Base-by-base conservation (phyloP, 2,797 vertebrate genomes). In the Vireo griseus region DNA sequence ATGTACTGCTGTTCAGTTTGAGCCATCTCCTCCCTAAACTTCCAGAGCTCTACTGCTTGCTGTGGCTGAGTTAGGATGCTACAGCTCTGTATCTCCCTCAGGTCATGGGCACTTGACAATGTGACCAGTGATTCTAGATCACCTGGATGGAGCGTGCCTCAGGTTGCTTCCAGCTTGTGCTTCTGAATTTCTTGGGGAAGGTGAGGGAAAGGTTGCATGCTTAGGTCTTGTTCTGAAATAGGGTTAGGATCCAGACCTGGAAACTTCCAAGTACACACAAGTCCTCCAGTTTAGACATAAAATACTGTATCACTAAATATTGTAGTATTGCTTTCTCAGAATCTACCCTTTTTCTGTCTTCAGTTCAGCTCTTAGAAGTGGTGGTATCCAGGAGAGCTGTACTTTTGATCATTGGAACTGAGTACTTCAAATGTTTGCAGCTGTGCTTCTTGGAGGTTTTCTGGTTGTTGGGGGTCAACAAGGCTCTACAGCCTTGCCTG, bases 391-490 rank as follows among this genome's bases (percentile, higher is more conserved):
- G 39, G 31, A 88, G 39, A 77, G 50, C 11, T 68, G 37, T 89
- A 33, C 51, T 58, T 75, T 16, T 77, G 4, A 16, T 92, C 17
- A 3, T 2, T 14, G 12, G 26, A 86, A 61, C 28, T 0, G 10
- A 57, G 31, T 55, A 19, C 39, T 86, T 86, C 33, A 81, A 8
- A 72, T 73, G 76, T 78, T 94, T 94, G 82, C 79, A 91, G 76
- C 86, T 94, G 86, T 78, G 51, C 73, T 83, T 86, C 39, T 29
- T 66, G 58, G 44, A 51, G 40, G n/a, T 62, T 81, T 95, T 83
- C 94, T 42, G 40, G 39, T 39, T 39, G 31, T n/a, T n/a, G n/a
- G n/a, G n/a, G n/a, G n/a, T n/a, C n/a, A n/a, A n/a, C n/a, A n/a
- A n/a, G n/a, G n/a, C n/a, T n/a, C n/a, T n/a, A n/a, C n/a, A n/a